These are phyloP conservation scores for Pseudopleuronectes americanus DNA, from an alignment of 2,797 vertebrate genomes.

Conservation along the genomic window DNA sequence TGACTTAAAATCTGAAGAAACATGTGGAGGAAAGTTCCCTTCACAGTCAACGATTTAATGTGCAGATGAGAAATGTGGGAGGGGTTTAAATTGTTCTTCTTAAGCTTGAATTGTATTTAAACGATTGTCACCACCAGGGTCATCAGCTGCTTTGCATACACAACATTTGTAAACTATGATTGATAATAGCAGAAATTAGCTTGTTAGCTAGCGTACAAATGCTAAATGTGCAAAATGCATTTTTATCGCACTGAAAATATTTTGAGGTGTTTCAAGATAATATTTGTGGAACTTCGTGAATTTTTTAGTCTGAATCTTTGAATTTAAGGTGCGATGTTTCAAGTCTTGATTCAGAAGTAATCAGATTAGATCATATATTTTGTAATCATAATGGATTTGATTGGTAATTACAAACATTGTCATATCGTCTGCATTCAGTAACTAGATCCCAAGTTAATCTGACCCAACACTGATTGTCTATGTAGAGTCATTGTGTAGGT, in stretches of 20 bases:
- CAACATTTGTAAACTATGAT: not conserved
- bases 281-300: not conserved
- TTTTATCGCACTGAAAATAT: not conserved
- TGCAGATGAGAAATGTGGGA: too few species aligned
- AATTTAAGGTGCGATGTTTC: not conserved
- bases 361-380: not conserved
- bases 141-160: not conserved
- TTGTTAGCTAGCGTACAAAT: not conserved
- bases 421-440: not conserved
- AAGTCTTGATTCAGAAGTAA: not conserved
- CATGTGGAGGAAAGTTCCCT: too few species aligned
- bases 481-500: conserved; percentile 21
- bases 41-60: too few species aligned
- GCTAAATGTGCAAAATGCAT: not conserved
- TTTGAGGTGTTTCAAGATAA: not conserved
- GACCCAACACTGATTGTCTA: conserved; percentile 8
- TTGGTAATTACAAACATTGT: not conserved
- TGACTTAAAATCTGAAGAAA: too few species aligned
- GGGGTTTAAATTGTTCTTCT: too few species aligned
- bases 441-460: not conserved
- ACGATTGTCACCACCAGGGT: too few species aligned
- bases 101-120: too few species aligned
- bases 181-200: not conserved
- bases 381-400: not conserved
- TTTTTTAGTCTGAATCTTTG: too few species aligned